phyloP scores from a whole-genome alignment of 2,113 vertebrate genomes.

The Rana temporaria region DNA sequence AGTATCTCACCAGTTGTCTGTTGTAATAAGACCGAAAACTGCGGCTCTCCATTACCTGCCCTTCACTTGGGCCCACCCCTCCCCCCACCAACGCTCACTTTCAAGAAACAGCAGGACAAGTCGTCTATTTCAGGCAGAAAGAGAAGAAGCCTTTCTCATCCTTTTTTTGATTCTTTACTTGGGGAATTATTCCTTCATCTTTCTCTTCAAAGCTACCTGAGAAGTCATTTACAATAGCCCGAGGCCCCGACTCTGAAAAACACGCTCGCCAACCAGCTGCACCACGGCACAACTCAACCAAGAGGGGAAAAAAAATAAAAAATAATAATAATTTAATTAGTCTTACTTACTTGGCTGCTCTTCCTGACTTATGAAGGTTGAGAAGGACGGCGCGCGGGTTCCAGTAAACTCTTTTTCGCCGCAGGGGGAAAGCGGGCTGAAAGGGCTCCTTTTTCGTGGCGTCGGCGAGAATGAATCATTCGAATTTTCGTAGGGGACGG shows the following conservation, averaged over 20 bases:
- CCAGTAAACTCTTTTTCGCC: conserved; percentile 3
- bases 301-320: conserved; percentile 59
- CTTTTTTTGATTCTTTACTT: conserved; percentile 86
- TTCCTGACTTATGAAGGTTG: conserved; percentile 64
- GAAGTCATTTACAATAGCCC: conserved; percentile 84
- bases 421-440: not conserved
- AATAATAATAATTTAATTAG: conserved; percentile 66
- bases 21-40: too few species aligned
- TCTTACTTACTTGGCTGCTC: conserved; percentile 55
- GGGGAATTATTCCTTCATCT: conserved; percentile 82
- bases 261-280: conserved; percentile 67
- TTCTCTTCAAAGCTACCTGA: conserved; percentile 80
- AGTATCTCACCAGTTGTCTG: too few species aligned
- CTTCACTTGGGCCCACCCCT: conserved; percentile 63
- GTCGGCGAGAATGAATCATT: not conserved
- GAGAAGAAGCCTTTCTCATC: conserved; percentile 77
- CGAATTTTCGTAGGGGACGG: not conserved
- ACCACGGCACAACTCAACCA: conserved; percentile 67
- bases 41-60: conserved; percentile 59
- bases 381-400: conserved; percentile 56
- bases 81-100: conserved; percentile 64
- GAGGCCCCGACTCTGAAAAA: conserved; percentile 77
- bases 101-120: conserved; percentile 76
- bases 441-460: not conserved
- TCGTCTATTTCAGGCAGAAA: conserved; percentile 75